Conservation (phyloP, 1,140 invertebrate species). For the Brachionus plicatilis region DNA sequence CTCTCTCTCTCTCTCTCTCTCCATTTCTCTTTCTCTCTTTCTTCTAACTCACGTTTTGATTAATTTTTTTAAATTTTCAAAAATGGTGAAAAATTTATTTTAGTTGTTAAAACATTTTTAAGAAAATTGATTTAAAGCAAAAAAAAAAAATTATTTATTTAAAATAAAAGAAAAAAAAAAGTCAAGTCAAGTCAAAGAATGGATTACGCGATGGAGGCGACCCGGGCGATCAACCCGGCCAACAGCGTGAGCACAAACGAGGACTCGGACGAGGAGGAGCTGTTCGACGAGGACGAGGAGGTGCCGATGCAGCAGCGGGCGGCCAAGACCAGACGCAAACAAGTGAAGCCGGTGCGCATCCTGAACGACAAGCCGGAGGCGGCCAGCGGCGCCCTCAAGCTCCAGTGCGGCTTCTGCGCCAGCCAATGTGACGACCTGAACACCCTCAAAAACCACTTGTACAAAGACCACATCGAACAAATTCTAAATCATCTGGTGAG, state of each 20-base stretch:
- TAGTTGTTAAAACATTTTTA: not conserved
- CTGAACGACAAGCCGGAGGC: not conserved
- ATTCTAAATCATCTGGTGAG: not conserved
- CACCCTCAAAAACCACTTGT: conserved; percentile 11
- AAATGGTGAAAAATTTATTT: not conserved
- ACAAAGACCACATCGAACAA: conserved; percentile 38
- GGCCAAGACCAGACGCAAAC: not conserved
- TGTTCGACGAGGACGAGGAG: not conserved
- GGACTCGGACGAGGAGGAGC: not conserved
- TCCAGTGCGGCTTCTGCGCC: not conserved
- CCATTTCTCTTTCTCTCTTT: not conserved
- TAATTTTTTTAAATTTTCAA: not conserved
- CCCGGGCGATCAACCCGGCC: not conserved
- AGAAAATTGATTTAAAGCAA: not conserved
- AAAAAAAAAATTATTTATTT: not conserved
- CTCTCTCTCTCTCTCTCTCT: not conserved
- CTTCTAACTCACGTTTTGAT: not conserved
- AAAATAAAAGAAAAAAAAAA: not conserved
- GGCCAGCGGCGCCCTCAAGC: not conserved
- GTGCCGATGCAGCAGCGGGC: not conserved
- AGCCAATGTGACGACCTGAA: not conserved
- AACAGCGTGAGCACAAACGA: not conserved
- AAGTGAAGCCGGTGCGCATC: not conserved
- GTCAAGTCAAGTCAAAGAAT: not conserved
- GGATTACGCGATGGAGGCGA: not conserved